Evolutionary conservation across 2,113 vertebrate species (phyloP).

Genomic region (Gambusia affinis): DNA sequence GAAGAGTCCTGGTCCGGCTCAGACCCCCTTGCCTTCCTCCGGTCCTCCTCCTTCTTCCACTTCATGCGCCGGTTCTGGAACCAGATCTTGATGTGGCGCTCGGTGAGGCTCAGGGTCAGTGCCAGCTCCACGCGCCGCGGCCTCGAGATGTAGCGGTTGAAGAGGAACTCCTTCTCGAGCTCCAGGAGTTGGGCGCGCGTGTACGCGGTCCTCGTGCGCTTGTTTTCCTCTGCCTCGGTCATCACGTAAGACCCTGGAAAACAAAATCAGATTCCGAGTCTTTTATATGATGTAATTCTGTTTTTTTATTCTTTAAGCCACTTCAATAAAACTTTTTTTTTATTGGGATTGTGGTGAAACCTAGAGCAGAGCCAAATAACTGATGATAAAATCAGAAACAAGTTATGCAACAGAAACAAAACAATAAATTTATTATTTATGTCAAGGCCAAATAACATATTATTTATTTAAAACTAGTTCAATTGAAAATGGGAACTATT

Average conservation of each 20-base stretch:
- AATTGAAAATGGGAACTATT: neutral
- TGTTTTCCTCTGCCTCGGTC: constrained; percentile 91
- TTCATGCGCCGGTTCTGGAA: constrained; percentile 96
- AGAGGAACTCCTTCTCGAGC: constrained; percentile 97
- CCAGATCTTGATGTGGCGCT: constrained; percentile 98
- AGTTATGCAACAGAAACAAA: neutral
- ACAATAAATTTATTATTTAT: neutral
- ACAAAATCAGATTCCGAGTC: neutral
- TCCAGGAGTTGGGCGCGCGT: constrained; percentile 95
- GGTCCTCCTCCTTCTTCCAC: constrained; percentile 98
- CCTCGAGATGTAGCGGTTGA: constrained; percentile 97
- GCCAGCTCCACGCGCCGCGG: constrained; percentile 95
- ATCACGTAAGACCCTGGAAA: constrained; percentile 82
- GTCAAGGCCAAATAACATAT: neutral
- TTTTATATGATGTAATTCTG: neutral
- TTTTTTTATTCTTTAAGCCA: neutral
- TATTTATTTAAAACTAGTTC: neutral
- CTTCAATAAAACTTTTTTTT: neutral
- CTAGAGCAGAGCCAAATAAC: neutral
- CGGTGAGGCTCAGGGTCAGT: constrained; percentile 93
- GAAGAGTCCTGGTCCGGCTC: constrained; percentile 93
- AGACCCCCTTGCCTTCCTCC: constrained; percentile 79
- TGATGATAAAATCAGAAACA: neutral
- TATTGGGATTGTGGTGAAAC: no score
- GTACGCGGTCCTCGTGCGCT: constrained; percentile 94